A percentile compares a stretch with the other conserved stretches of the same genome.
phyloP scores from a whole-genome alignment of 2,888 invertebrate genomes.

The Chymomyza caudatula region DNA sequence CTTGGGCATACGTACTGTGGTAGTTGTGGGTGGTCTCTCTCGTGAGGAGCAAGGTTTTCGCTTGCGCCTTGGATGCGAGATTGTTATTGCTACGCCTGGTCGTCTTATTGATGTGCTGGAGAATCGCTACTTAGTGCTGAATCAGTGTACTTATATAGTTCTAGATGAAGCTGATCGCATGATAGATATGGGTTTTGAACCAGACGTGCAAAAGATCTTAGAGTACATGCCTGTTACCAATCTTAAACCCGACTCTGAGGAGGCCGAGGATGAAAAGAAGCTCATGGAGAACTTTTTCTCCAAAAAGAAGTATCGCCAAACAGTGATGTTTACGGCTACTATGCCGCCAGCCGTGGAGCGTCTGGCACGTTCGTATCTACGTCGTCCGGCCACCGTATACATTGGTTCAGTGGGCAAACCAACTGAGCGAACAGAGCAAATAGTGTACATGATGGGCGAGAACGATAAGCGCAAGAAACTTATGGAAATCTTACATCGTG shows the following conservation, averaged over 20 bases:
- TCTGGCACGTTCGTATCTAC: conserved; percentile 94
- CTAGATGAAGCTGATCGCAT: conserved; percentile 98
- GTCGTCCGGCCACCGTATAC: conserved; percentile 97
- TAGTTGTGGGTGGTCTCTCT: conserved; percentile 98
- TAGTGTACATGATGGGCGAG: conserved; percentile 96
- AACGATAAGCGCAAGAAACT: conserved; percentile 97
- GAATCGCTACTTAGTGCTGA: conserved; percentile 96
- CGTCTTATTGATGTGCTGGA: conserved; percentile 99
- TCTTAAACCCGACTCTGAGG: conserved; percentile 98
- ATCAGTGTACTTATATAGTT: conserved; percentile 98
- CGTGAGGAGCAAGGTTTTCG: conserved; percentile 99
- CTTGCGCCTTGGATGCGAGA: conserved; percentile 97
- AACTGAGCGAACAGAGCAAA: conserved; percentile 97
- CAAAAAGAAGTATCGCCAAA: conserved; percentile 97
- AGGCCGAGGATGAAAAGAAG: conserved; percentile 95
- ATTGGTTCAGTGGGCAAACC: conserved; percentile 98
- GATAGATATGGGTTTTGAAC: conserved; percentile 99
- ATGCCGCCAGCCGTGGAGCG: conserved; percentile 99
- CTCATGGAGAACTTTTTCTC: conserved; percentile 95
- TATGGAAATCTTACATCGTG: conserved; percentile 92
- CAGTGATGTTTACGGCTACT: conserved; percentile 99
- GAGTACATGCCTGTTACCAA: conserved; percentile 99
- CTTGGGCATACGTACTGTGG: conserved; percentile 94
- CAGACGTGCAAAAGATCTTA: conserved; percentile 97
- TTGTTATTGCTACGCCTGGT: conserved; percentile 99